phyloP scores from a whole-genome alignment of 2,797 vertebrate species.

The Anisognathus igniventris region DNA sequence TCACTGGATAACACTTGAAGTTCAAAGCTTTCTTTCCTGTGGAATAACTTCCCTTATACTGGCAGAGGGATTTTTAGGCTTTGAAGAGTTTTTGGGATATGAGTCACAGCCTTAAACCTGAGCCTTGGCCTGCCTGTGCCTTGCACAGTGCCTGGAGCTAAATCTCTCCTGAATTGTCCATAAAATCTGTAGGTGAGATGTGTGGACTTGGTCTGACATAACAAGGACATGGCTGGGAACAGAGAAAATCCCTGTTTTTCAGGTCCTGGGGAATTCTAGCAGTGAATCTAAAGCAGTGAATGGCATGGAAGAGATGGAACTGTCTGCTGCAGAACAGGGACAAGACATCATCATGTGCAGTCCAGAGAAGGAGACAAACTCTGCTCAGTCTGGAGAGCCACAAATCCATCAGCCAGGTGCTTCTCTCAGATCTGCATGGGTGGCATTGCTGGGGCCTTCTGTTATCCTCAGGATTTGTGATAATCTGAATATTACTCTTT shows the following conservation, averaged over 20 bases:
- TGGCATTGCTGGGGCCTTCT: neutral
- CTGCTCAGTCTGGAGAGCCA: neutral
- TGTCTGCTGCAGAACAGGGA: neutral
- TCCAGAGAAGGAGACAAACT: neutral
- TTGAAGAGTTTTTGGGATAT: neutral
- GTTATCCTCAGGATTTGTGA: neutral
- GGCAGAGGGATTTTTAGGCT: neutral
- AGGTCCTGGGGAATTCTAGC: neutral
- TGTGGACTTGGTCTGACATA: neutral
- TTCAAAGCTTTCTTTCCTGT: neutral
- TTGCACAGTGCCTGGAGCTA: neutral
- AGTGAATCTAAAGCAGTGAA: neutral
- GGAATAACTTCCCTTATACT: neutral
- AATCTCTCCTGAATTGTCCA: neutral
- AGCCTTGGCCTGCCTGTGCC: neutral
- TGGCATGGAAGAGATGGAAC: neutral
- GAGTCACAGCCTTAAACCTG: neutral
- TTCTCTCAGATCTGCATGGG: neutral
- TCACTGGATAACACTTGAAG: neutral
- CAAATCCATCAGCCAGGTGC: neutral
- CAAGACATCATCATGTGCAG: conserved; percentile 30
- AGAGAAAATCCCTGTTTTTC: neutral
- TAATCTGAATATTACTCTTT: neutral
- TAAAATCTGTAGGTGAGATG: neutral
- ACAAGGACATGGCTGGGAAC: no score